phyloP scores from a whole-genome alignment of 1,140 invertebrate species.

The Leptonema lineaticorne region DNA sequence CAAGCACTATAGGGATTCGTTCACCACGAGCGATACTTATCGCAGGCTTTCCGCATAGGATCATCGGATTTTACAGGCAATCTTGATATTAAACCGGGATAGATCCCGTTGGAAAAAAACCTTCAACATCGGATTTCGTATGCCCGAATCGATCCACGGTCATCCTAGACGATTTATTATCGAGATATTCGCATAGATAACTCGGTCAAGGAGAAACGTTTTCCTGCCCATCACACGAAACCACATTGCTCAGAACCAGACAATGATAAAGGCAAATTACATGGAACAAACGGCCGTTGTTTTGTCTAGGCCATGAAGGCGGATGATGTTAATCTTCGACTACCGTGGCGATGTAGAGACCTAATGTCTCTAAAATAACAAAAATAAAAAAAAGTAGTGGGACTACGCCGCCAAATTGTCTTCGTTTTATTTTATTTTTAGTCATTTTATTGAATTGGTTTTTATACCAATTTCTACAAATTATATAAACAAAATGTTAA shows the following conservation, averaged over 20 bases:
- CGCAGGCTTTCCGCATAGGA: neutral
- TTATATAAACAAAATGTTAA: too few species aligned
- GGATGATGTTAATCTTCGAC: conserved; percentile 28
- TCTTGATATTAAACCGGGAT: neutral
- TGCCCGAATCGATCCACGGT: neutral
- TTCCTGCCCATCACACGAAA: neutral
- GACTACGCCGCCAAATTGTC: too few species aligned
- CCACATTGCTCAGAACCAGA: conserved; percentile 11
- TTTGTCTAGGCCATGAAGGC: conserved; percentile 1
- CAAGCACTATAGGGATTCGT: neutral
- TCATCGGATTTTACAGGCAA: neutral
- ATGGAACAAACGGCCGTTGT: conserved; percentile 14
- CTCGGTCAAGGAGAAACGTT: conserved; percentile 24
- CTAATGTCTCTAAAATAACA: too few species aligned
- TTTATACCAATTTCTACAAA: too few species aligned
- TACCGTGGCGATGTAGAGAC: conserved; percentile 7
- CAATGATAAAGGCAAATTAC: conserved; percentile 26
- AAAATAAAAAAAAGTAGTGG: too few species aligned
- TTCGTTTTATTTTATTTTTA: too few species aligned
- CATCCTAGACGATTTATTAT: conserved; percentile 22
- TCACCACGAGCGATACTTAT: neutral
- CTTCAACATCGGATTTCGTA: neutral
- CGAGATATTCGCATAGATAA: conserved; percentile 24
- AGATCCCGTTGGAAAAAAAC: neutral
- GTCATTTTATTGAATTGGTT: too few species aligned